Evolutionary conservation across 2,113 vertebrate genomes (phyloP).

Genomic region (Phainopepla nitens): DNA sequence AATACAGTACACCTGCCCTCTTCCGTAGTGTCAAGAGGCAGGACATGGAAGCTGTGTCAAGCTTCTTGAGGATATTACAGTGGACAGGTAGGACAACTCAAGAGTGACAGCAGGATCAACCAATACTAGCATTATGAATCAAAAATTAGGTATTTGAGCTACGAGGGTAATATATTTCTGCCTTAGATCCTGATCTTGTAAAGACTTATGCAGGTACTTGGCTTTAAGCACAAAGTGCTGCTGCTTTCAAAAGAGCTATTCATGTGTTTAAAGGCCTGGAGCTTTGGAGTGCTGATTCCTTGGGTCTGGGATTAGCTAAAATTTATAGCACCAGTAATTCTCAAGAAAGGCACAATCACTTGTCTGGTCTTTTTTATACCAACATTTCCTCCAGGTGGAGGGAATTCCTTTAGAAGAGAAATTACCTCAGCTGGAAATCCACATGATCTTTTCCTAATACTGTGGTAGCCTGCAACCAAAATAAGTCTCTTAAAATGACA

Average conservation of each 20-base stretch:
- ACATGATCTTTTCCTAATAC: background rate
- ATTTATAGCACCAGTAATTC: slow-evolving; percentile 34
- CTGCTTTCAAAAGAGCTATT: background rate
- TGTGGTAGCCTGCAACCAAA: background rate
- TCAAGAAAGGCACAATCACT: slow-evolving; percentile 22
- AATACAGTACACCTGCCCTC: background rate
- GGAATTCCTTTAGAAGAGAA: slow-evolving; percentile 9
- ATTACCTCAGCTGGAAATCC: background rate
- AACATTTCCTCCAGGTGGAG: background rate
- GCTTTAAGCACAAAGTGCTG: background rate
- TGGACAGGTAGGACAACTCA: background rate
- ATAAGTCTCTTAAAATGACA: background rate
- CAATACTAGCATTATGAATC: background rate
- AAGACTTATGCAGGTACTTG: background rate
- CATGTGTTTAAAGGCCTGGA: slow-evolving; percentile 17
- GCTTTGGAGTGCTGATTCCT: background rate
- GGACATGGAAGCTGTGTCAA: background rate
- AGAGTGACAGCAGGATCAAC: background rate
- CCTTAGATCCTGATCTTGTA: background rate
- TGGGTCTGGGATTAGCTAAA: background rate
- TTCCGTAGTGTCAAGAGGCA: background rate
- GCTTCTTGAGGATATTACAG: background rate
- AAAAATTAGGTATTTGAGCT: background rate
- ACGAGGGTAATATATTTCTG: background rate
- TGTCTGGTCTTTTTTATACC: slow-evolving; percentile 35